These are phyloP conservation scores for Metellina segmentata DNA, from an alignment of 2,888 invertebrate genomes.

Conservation along the genomic window DNA sequence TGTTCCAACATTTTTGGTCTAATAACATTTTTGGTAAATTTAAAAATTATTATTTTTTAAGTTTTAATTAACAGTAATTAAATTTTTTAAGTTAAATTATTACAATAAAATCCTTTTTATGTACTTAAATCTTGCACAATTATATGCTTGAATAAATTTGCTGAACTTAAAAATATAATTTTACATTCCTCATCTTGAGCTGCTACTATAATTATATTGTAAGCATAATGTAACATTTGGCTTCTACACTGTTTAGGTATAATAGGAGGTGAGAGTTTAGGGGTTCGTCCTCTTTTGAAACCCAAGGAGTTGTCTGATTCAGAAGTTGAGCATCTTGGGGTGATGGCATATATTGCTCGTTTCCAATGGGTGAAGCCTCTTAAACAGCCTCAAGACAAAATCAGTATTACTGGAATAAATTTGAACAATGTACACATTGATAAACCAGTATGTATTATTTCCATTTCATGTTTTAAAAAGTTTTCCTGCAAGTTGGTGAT, in stretches of 20 bases:
- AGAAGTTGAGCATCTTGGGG: conserved; percentile 96
- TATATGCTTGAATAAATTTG: too few relatives aligned
- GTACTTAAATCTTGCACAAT: too few relatives aligned
- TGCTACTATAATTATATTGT: background rate
- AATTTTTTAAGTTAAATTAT: too few relatives aligned
- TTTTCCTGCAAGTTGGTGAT: background rate
- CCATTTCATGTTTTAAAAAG: background rate
- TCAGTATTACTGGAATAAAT: conserved; percentile 88
- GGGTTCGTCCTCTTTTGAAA: conserved; percentile 93
- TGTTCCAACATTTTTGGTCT: too few relatives aligned
- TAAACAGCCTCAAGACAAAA: conserved; percentile 90
- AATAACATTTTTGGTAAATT: too few relatives aligned
- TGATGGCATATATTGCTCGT: conserved; percentile 97
- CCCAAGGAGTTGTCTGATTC: conserved; percentile 97
- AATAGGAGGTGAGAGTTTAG: conserved; percentile 85
- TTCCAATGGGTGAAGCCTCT: conserved; percentile 93
- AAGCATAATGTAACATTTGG: background rate
- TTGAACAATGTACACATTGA: conserved; percentile 92
- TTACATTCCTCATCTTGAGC: too few relatives aligned
- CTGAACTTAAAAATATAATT: too few relatives aligned
- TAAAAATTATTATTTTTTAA: too few relatives aligned
- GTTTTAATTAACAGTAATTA: too few relatives aligned
- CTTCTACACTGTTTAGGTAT: conserved; percentile 82
- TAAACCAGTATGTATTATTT: conserved; percentile 86
- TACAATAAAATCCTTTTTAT: too few relatives aligned